These are phyloP conservation scores for Nomada hirtipes DNA, from an alignment of 2,888 invertebrate species.

Conservation along the genomic window DNA sequence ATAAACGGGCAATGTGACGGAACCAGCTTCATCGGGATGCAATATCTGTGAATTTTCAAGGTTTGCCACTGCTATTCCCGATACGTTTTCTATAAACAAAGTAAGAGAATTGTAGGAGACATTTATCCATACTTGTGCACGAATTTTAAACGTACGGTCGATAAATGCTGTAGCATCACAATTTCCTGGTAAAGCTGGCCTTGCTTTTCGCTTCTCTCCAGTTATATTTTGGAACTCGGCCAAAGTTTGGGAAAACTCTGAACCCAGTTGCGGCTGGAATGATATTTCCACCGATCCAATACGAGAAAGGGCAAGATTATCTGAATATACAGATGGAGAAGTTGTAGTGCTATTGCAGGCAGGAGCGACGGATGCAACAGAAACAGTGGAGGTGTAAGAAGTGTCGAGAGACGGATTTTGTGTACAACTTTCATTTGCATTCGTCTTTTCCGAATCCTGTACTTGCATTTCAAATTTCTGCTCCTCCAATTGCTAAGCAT, in stretches of 20 bases:
- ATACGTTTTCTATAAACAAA: constrained; percentile 71
- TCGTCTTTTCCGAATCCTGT: neutral
- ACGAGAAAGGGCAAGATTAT: constrained; percentile 62
- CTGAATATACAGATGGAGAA: constrained; percentile 57
- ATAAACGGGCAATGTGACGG: constrained; percentile 81
- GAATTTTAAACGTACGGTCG: constrained; percentile 63
- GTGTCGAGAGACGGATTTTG: constrained; percentile 10
- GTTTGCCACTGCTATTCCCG: constrained; percentile 69
- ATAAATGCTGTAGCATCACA: constrained; percentile 55
- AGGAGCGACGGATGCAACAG: neutral
- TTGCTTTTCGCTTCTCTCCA: constrained; percentile 69
- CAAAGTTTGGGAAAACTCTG: constrained; percentile 75
- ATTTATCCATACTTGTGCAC: neutral
- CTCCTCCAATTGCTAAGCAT: constrained; percentile 75
- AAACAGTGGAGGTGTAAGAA: neutral
- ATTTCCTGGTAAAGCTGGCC: constrained; percentile 60
- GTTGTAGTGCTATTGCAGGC: neutral
- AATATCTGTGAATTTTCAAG: constrained; percentile 79
- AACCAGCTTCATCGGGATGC: constrained; percentile 82
- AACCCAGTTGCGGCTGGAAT: constrained; percentile 74
- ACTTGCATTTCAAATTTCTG: constrained; percentile 66
- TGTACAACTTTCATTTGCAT: neutral
- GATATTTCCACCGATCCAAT: constrained; percentile 71
- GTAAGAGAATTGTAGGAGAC: neutral
- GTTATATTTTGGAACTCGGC: constrained; percentile 71